Conservation (phyloP, 2,888 invertebrate species). For the Tipula vernalis region DNA sequence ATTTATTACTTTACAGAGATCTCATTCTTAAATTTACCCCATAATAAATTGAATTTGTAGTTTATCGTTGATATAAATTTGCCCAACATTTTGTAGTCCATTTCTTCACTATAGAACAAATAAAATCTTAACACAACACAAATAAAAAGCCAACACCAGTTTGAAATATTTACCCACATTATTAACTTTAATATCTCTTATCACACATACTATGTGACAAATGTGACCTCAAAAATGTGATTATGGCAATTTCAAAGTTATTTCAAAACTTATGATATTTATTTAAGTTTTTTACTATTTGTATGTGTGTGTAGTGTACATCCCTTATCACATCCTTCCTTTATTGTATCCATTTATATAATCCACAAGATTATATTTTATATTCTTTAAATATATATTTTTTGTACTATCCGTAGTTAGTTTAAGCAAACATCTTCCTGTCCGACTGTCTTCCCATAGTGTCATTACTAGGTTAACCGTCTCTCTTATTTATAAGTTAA, state of each 20-base stretch:
- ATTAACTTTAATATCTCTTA: neutral
- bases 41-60: neutral
- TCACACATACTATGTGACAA: neutral
- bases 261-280: neutral
- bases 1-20: too few relatives aligned
- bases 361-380: neutral
- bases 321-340: neutral
- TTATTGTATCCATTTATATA: neutral
- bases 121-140: neutral
- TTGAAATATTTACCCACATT: neutral
- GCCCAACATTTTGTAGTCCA: neutral
- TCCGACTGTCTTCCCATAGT: neutral
- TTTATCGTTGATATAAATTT: neutral
- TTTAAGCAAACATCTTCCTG: neutral
- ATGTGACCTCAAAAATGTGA: neutral
- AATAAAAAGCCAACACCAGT: neutral
- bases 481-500: neutral
- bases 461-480: neutral
- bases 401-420: neutral
- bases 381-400: neutral
- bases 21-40: too few relatives aligned
- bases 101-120: neutral
- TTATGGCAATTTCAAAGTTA: neutral
- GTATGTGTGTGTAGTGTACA: neutral
- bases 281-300: neutral